Conservation (phyloP, 64 coral and sea anemone genomes). For the Acropora tenuis region DNA sequence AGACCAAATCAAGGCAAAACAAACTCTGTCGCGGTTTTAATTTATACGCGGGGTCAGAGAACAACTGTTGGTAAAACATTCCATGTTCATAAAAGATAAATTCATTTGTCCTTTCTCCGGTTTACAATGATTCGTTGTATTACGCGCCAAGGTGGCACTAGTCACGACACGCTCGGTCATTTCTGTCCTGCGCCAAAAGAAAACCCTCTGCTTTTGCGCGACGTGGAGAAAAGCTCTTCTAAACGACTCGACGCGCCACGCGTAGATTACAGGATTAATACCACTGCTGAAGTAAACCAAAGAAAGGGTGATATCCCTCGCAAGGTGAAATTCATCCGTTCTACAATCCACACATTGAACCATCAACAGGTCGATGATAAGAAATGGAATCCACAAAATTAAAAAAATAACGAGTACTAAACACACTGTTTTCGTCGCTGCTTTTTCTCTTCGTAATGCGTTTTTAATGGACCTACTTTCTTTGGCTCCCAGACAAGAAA, state of each 20-base stretch:
- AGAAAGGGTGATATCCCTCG: conserved; percentile 39
- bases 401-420: conserved; percentile 36
- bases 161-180: not conserved
- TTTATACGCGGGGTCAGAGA: not conserved
- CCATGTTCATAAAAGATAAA: not conserved
- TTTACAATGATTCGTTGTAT: not conserved
- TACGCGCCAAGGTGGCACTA: not conserved
- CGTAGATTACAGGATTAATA: conserved; percentile 61
- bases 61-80: not conserved
- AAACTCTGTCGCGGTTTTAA: no score
- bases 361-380: conserved; percentile 39
- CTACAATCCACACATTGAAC: conserved; percentile 55
- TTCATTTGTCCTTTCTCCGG: not conserved
- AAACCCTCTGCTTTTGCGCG: not conserved
- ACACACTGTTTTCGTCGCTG: conserved; percentile 41
- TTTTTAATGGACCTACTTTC: not conserved
- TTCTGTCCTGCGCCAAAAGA: not conserved
- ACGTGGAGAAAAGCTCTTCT: conserved; percentile 36
- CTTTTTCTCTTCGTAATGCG: conserved; percentile 34
- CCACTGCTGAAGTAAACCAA: conserved; percentile 61
- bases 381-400: conserved; percentile 42
- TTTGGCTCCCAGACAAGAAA: not conserved
- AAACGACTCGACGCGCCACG: conserved; percentile 26
- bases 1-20: no score
- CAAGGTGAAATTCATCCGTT: conserved; percentile 24